Evolutionary conservation across 2,113 vertebrate genomes (phyloP).

Genomic region (Ciconia boyciana): DNA sequence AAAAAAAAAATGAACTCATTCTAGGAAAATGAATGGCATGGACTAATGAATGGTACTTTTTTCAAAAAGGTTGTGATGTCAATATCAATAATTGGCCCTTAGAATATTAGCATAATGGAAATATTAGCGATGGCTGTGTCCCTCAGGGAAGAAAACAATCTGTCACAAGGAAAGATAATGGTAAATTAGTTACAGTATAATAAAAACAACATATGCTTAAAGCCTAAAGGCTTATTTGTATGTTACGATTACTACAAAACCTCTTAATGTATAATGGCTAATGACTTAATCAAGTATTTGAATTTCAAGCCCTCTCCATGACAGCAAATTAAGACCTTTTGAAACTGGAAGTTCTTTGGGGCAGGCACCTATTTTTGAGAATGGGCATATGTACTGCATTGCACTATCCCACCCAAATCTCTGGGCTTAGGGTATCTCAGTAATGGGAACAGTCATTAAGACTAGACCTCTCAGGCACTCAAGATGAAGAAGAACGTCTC

Average conservation of each 20-base stretch:
- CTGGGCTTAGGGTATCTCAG: not conserved
- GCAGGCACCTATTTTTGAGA: not conserved
- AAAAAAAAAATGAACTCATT: conserved; percentile 9
- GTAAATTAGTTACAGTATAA: conserved; percentile 20
- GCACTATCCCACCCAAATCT: not conserved
- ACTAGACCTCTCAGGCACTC: not conserved
- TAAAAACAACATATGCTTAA: conserved; percentile 14
- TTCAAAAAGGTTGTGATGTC: not conserved
- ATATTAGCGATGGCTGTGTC: not conserved
- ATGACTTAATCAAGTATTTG: conserved; percentile 47
- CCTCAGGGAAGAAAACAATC: conserved; percentile 17
- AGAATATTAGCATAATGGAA: conserved; percentile 6
- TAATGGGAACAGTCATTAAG: not conserved
- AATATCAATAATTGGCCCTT: not conserved
- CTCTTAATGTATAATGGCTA: conserved; percentile 28
- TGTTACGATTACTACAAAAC: not conserved
- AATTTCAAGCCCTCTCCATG: conserved; percentile 19
- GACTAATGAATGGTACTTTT: not conserved
- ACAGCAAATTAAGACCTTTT: conserved; percentile 24
- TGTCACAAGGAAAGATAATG: not conserved
- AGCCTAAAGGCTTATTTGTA: conserved; percentile 8
- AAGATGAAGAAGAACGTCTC: not conserved
- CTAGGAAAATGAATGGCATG: not conserved
- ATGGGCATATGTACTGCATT: fast-evolving
- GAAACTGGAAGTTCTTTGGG: not conserved